A percentile compares a stretch with the other conserved stretches of the same genome.
Conservation (phyloP, 1,140 invertebrate species). For the Littorina saxatilis region DNA sequence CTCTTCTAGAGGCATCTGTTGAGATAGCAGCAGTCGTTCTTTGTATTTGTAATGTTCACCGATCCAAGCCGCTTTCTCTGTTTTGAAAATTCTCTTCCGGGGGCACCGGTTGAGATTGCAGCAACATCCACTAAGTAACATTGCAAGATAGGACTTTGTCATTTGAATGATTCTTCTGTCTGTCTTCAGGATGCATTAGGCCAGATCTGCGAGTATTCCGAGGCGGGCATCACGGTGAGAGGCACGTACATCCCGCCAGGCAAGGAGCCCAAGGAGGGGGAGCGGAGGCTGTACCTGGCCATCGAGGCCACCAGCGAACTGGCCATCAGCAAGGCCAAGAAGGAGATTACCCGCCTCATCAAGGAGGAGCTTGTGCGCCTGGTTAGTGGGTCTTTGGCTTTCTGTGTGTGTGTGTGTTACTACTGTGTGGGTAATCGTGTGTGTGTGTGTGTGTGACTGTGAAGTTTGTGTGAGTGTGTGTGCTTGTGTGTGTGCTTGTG, state of each 20-base stretch:
- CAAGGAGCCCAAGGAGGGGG: slow-evolving; percentile 93
- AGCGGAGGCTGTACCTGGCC: slow-evolving; percentile 97
- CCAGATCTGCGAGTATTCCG: slow-evolving; percentile 99
- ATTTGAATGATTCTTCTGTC: slow-evolving; percentile 34
- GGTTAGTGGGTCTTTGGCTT: slow-evolving; percentile 75
- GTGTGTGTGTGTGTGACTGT: neutral
- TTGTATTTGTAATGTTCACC: too few species aligned
- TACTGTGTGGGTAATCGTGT: neutral
- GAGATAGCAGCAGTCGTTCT: too few species aligned
- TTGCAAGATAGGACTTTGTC: too few species aligned
- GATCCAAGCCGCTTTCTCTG: too few species aligned
- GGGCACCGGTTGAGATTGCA: too few species aligned
- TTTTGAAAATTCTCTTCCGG: too few species aligned
- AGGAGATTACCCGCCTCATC: slow-evolving; percentile 97
- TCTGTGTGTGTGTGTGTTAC: neutral
- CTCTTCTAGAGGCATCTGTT: too few species aligned
- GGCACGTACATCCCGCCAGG: slow-evolving; percentile 92
- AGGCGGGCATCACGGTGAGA: slow-evolving; percentile 97
- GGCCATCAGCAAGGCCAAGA: slow-evolving; percentile 97
- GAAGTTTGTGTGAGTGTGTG: neutral
- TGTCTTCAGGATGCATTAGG: slow-evolving; percentile 92
- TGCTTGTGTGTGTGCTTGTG: neutral
- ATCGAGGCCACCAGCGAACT: slow-evolving; percentile 98
- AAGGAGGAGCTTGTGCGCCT: slow-evolving; percentile 98
- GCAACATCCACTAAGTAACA: too few species aligned